Evolutionary conservation across 2,113 vertebrate genomes (phyloP).

Genomic region (Pao palembangensis): DNA sequence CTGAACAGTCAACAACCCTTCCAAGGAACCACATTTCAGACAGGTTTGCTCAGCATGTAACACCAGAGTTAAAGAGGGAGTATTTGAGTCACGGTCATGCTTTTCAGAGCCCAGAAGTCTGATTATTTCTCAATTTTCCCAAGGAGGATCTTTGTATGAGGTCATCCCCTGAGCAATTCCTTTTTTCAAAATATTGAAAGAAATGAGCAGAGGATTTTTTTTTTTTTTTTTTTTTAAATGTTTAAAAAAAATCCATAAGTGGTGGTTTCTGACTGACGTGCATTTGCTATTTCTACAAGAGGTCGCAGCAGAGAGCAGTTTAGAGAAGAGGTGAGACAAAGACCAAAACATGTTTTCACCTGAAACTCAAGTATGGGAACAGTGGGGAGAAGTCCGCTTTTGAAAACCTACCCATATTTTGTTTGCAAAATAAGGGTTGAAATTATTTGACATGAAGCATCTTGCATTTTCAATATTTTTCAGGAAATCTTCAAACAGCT

Average conservation of each 20-base stretch:
- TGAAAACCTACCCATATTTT: too few relatives aligned
- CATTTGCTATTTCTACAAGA: background rate
- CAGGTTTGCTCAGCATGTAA: constrained; percentile 7
- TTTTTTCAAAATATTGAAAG: background rate
- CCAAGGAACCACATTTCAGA: background rate
- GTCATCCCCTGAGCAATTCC: constrained; percentile 79
- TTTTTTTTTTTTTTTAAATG: background rate
- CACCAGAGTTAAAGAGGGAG: constrained; percentile 10
- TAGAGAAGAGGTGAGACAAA: background rate
- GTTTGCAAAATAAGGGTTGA: too few relatives aligned
- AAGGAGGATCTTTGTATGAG: constrained; percentile 32
- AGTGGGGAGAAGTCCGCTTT: background rate
- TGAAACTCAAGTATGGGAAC: background rate
- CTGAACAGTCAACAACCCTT: too few relatives aligned
- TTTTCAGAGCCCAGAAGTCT: constrained; percentile 15
- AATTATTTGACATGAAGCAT: too few relatives aligned
- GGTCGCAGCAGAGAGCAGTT: background rate
- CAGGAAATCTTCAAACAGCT: too few relatives aligned
- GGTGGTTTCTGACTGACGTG: background rate
- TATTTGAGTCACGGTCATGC: constrained; percentile 34
- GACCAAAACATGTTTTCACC: constrained; percentile 9
- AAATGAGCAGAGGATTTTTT: background rate
- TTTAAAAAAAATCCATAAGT: background rate
- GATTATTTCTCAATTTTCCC: constrained; percentile 8
- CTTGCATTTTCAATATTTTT: too few relatives aligned